A percentile compares a stretch with the other conserved stretches of the same genome.
Conservation (phyloP, 2,888 invertebrate genomes). For the Ametastegia equiseti region DNA sequence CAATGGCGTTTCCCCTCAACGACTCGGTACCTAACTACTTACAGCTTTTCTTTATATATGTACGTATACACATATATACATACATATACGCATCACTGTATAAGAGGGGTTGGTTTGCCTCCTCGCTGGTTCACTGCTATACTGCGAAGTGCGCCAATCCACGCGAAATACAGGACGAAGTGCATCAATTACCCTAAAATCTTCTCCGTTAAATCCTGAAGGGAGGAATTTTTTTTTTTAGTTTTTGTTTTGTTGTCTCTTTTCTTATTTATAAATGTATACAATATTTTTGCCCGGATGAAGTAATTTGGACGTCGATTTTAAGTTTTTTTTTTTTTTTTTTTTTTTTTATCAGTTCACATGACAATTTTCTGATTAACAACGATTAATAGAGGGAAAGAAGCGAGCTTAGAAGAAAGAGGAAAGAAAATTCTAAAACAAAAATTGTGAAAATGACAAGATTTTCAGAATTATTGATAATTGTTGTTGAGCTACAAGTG, state of each 20-base stretch:
- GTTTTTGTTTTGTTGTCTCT: neutral
- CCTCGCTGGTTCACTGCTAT: neutral
- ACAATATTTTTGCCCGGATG: neutral
- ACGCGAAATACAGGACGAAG: neutral
- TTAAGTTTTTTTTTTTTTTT: neutral
- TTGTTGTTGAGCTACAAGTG: no score
- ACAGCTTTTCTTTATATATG: neutral
- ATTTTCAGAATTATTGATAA: no score
- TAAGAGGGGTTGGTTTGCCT: neutral
- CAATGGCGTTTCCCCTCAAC: conserved; percentile 28
- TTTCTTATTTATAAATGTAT: neutral
- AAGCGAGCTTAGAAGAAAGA: no score
- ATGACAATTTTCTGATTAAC: neutral
- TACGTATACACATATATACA: neutral
- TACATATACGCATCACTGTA: neutral
- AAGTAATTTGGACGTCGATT: neutral
- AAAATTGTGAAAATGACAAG: no score
- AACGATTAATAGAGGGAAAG: no score
- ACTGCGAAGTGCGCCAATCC: neutral
- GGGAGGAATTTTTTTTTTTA: neutral
- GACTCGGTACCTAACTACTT: conserved; percentile 20
- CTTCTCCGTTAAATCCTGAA: neutral
- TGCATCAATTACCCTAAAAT: conserved; percentile 38
- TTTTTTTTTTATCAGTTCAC: neutral
- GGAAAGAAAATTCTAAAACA: no score